These are phyloP conservation scores for Saccostrea echinata DNA, from an alignment of 1,140 invertebrate genomes.

Conservation along the genomic window DNA sequence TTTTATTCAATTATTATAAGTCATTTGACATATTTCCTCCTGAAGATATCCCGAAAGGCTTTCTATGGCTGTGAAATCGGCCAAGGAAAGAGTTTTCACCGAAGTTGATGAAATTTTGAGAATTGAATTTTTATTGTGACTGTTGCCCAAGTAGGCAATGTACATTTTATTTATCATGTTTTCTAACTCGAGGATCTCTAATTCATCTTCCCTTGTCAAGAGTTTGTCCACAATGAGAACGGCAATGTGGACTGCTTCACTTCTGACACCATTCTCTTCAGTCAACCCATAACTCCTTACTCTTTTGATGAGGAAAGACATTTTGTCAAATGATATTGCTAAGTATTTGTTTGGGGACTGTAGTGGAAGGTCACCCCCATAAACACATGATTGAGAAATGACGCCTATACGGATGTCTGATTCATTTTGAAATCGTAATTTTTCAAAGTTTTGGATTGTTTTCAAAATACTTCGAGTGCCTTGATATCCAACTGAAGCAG, in stretches of 20 bases:
- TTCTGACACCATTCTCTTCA: conserved; percentile 45
- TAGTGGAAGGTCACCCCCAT: conserved; percentile 50
- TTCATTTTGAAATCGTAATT: conserved; percentile 46
- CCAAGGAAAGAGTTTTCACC: not conserved
- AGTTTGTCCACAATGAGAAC: conserved; percentile 49
- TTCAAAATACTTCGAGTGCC: conserved; percentile 41
- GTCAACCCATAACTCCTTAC: conserved; percentile 40
- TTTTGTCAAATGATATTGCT: conserved; percentile 1
- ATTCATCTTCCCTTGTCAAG: conserved; percentile 3
- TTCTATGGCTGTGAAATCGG: not conserved
- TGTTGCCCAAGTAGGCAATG: not conserved
- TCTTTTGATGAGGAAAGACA: conserved; percentile 40
- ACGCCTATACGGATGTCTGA: conserved; percentile 57
- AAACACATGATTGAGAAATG: conserved; percentile 48
- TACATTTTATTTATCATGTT: not conserved
- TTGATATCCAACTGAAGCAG: conserved; percentile 47
- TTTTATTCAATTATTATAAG: not conserved
- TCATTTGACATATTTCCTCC: not conserved
- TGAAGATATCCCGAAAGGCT: not conserved
- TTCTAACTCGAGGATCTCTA: not conserved
- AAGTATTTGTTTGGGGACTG: not conserved
- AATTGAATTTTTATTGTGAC: not conserved
- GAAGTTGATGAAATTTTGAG: not conserved
- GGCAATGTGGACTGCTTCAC: conserved; percentile 28
- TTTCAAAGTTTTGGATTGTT: conserved; percentile 48